Evolutionary conservation across 2,113 vertebrate species (phyloP), one percentile per base, ranked within the genome.

Genomic region (Platysteira castanea): DNA sequence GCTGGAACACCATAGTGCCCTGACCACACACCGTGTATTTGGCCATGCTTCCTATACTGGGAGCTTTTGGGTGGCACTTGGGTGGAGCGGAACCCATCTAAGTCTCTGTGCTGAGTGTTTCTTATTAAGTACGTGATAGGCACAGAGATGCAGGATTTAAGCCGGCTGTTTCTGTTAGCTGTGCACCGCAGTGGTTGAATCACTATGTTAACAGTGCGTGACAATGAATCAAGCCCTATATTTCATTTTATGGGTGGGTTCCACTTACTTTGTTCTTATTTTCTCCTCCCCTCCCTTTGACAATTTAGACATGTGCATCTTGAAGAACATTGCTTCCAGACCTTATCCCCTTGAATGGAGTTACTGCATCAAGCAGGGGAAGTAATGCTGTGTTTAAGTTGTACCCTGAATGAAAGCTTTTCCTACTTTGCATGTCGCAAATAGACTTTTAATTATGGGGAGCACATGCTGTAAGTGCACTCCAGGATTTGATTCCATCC

Each of bases 361-460:
- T 93, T 92, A 61, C 37, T 76, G 46, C 59, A 92, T 56, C 49
- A 57, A 64, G 49, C 44, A 85, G 79, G 28, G 63, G 80, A 79
- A 90, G 71, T 61, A 69, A 93, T 91, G 57, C 44, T 60, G 14
- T 76, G 27, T 77, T 93, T 87, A 87, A 85, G 42, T 93, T 82
- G 65, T 79, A 70, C 46, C 65, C 78, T 31, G 90, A 94, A 94
- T 95, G 30, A 95, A 91, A 93, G 82, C 87, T 87, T 91, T 94
- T 88, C 64, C 47, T 74, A 28, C 30, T 73, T 49, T 90, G 13
- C 1, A 8, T 70, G 63, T 75, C 2, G 2, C 54, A 91, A 96
- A 93, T 91, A 94, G 84, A 76, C 54, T 90, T 91, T 80, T 94
- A 93, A 91, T 94, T 95, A 86, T 5, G 35, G 82, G 54, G 88